A percentile compares a stretch with the other conserved stretches of the same genome.
Evolutionary conservation across 2,888 invertebrate genomes (phyloP).

Genomic region (Dermolepida albohirtum): DNA sequence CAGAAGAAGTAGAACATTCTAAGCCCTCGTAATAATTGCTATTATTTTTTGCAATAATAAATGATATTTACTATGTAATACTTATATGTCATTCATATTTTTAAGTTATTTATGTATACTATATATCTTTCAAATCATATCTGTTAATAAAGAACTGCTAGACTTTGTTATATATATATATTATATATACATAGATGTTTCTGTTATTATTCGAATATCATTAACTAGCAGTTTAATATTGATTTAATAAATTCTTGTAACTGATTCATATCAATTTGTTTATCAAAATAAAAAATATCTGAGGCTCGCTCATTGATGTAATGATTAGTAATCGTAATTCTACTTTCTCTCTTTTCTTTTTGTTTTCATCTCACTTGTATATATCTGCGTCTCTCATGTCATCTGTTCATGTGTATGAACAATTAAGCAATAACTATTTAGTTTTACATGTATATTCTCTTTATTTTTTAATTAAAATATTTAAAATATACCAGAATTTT

Average conservation of each 20-base stretch:
- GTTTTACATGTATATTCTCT: slow-evolving; percentile 43
- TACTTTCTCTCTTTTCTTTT: slow-evolving; percentile 34
- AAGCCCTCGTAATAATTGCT: no score
- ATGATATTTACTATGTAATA: no score
- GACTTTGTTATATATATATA: slow-evolving; percentile 42
- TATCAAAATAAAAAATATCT: slow-evolving; percentile 60
- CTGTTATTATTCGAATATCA: slow-evolving; percentile 45
- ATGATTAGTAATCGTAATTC: slow-evolving; percentile 45
- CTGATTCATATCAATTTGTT: slow-evolving; percentile 65
- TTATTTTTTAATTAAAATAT: slow-evolving; percentile 43
- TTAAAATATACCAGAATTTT: slow-evolving; percentile 12
- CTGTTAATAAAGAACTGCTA: slow-evolving; percentile 51
- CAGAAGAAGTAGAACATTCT: no score
- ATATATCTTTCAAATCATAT: slow-evolving; percentile 42
- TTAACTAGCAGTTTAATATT: slow-evolving; percentile 49
- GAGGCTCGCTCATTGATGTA: slow-evolving; percentile 57
- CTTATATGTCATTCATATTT: slow-evolving; percentile 7
- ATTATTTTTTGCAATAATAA: no score
- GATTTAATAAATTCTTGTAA: slow-evolving; percentile 59
- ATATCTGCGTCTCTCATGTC: slow-evolving; percentile 40
- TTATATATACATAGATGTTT: slow-evolving; percentile 46
- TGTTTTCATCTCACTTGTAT: slow-evolving; percentile 42
- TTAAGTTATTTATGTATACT: slow-evolving; percentile 17
- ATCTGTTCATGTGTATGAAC: slow-evolving; percentile 40
- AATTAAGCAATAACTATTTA: slow-evolving; percentile 43